Percentiles rank a stretch among this genome's conserved stretches.
Conservation (phyloP, 2,888 invertebrate species). For the Athetis lepigone region DNA sequence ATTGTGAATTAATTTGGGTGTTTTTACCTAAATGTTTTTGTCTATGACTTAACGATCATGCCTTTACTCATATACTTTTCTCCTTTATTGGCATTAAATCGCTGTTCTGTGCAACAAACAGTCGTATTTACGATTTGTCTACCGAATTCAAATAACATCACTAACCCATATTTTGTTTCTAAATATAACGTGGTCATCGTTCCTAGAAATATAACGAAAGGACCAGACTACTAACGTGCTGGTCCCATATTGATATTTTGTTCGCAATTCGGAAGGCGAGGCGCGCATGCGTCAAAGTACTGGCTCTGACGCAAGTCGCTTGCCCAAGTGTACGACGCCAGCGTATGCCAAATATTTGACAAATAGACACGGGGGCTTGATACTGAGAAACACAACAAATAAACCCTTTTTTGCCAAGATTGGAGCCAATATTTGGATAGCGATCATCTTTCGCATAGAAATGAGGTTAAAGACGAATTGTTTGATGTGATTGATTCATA, state of each 20-base stretch:
- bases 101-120: not conserved
- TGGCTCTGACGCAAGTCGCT: constrained; percentile 70
- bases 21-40: not conserved
- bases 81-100: not conserved
- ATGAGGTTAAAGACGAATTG: constrained; percentile 68
- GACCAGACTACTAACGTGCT: constrained; percentile 56
- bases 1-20: not conserved
- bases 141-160: constrained; percentile 13
- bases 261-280: constrained; percentile 62
- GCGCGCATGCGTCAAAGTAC: constrained; percentile 69
- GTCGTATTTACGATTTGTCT: not conserved
- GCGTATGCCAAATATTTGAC: constrained; percentile 69
- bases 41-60: not conserved
- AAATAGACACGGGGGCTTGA: constrained; percentile 61
- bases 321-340: constrained; percentile 63
- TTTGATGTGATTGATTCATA: constrained; percentile 65
- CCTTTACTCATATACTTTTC: not conserved
- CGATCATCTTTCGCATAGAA: constrained; percentile 53
- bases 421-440: constrained; percentile 61
- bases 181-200: constrained; percentile 32
- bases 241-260: constrained; percentile 58
- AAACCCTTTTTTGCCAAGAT: constrained; percentile 65
- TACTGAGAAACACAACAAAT: constrained; percentile 67
- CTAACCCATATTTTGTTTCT: constrained; percentile 35
- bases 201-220: constrained; percentile 61